A percentile compares a stretch with the other conserved stretches of the same genome.
phyloP scores from a whole-genome alignment of 2,888 invertebrate genomes.

The Harmothoe impar region DNA sequence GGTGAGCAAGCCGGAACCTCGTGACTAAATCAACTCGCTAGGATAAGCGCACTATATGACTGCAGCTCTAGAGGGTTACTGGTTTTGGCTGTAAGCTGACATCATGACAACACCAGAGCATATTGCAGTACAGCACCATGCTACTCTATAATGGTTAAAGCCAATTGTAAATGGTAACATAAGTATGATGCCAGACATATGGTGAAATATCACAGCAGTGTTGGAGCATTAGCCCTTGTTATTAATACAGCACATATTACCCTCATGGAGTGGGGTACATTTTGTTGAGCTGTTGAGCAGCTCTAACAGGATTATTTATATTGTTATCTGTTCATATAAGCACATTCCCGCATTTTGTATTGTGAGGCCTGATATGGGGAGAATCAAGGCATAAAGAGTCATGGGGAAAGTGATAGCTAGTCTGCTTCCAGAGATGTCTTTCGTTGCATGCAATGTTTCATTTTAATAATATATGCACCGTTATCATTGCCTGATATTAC shows the following conservation, averaged over 20 bases:
- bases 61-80: too few relatives aligned
- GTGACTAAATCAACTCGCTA: too few relatives aligned
- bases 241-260: too few relatives aligned
- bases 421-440: slow-evolving; percentile 15
- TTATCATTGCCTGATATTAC: slow-evolving; percentile 5
- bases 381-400: background rate
- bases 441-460: slow-evolving; percentile 25
- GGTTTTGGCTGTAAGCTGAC: too few relatives aligned
- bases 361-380: background rate
- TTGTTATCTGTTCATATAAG: background rate
- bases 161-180: too few relatives aligned
- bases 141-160: too few relatives aligned
- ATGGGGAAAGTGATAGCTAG: slow-evolving; percentile 26
- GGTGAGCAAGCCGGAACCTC: too few relatives aligned
- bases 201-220: background rate
- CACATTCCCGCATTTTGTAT: background rate
- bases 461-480: slow-evolving; percentile 1
- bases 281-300: slow-evolving; percentile 15
- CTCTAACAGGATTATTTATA: background rate
- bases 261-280: background rate
- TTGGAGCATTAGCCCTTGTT: too few relatives aligned
- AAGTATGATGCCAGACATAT: background rate
- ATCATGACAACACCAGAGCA: too few relatives aligned
- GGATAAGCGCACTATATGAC: too few relatives aligned
- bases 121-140: too few relatives aligned